Evolutionary conservation across 2,888 invertebrate species (phyloP).

Genomic region (Acleris sparsana): DNA sequence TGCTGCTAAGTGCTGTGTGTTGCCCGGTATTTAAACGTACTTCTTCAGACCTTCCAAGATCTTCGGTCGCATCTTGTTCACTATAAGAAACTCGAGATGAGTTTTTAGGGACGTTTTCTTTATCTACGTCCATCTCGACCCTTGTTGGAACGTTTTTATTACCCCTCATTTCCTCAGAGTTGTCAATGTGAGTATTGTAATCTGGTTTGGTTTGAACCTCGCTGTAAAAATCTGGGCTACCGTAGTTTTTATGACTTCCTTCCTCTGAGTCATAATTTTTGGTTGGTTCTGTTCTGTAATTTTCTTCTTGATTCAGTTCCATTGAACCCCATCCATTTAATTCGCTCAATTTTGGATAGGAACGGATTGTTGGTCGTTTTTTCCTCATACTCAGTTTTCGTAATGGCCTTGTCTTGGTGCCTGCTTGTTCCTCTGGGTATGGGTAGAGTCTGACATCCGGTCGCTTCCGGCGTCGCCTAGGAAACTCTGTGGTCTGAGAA

Average conservation of each 20-base stretch:
- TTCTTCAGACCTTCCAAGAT: background rate
- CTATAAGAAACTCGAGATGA: background rate
- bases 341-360: constrained; percentile 58
- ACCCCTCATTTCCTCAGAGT: background rate
- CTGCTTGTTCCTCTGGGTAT: constrained; percentile 68
- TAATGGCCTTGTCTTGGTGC: constrained; percentile 51
- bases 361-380: constrained; percentile 58
- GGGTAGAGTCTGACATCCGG: constrained; percentile 58
- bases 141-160: background rate
- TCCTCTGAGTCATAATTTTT: constrained; percentile 28
- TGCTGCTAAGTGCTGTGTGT: too few species aligned
- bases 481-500: constrained; percentile 51
- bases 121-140: background rate
- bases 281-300: constrained; percentile 31
- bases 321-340: constrained; percentile 45
- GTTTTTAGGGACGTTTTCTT: background rate
- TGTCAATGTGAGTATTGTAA: constrained; percentile 10
- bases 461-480: constrained; percentile 64
- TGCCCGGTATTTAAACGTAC: too few species aligned
- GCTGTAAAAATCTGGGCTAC: background rate
- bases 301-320: constrained; percentile 43
- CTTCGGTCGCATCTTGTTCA: background rate
- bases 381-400: constrained; percentile 65
- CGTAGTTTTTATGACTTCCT: constrained; percentile 1
- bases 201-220: background rate